Conservation (phyloP, 2,113 vertebrate genomes). For the Columbina picui region DNA sequence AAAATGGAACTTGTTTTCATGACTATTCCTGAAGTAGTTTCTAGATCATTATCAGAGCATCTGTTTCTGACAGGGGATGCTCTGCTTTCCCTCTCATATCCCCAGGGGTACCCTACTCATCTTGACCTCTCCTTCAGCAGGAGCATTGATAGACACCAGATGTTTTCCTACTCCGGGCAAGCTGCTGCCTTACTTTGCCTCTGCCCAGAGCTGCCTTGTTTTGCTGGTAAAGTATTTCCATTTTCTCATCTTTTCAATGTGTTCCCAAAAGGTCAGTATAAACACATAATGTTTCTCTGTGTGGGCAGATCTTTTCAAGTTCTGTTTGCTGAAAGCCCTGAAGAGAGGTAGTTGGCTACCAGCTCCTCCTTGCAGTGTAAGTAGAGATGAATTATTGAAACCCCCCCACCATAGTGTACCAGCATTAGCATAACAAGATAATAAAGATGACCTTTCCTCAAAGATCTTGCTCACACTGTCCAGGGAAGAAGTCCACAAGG, state of each 20-base stretch:
- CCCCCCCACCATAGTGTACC: accelerated
- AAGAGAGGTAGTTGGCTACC: not conserved
- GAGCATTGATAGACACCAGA: not conserved
- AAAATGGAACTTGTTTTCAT: not conserved
- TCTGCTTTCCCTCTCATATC: not conserved
- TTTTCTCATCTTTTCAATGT: not conserved
- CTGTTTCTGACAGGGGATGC: not conserved
- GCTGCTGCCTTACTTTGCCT: not conserved
- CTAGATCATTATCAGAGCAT: not conserved
- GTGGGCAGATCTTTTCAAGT: not conserved
- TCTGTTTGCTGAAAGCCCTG: not conserved
- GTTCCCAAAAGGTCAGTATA: not conserved
- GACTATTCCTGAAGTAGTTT: not conserved
- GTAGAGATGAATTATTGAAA: not conserved
- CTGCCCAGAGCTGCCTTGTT: not conserved
- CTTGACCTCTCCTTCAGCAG: not conserved
- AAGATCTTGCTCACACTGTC: not conserved
- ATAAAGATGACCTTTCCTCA: not conserved
- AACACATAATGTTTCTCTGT: not conserved
- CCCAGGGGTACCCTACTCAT: not conserved
- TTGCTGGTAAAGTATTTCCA: not conserved
- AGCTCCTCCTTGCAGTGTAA: not conserved
- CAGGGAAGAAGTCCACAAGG: not conserved
- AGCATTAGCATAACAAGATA: not conserved
- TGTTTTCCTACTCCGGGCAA: not conserved